A percentile compares a stretch with the other conserved stretches of the same genome.
These are phyloP conservation scores for Campylorhamphus procurvoides DNA, from an alignment of 2,113 vertebrate species.

Conservation along the genomic window DNA sequence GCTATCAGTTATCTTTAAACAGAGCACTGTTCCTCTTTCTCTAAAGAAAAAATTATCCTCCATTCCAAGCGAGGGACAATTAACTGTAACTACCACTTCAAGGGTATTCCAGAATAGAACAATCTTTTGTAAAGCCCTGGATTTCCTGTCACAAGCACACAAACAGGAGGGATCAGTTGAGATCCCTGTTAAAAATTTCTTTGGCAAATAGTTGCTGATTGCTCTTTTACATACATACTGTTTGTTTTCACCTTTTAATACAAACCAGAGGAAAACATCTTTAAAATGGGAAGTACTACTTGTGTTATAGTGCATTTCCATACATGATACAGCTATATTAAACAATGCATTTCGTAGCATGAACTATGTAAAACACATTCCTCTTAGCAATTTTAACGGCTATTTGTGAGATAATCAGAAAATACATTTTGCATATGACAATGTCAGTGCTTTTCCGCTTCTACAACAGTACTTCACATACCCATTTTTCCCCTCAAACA, in stretches of 20 bases:
- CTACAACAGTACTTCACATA: neutral
- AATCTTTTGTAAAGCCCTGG: neutral
- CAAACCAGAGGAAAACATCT: neutral
- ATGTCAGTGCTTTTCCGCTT: neutral
- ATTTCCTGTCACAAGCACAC: neutral
- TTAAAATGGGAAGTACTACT: neutral
- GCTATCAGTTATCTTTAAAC: neutral
- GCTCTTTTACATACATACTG: neutral
- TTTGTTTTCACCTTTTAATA: neutral
- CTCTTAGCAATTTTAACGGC: neutral
- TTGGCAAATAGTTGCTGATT: neutral
- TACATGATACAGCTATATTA: neutral
- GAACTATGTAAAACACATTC: neutral
- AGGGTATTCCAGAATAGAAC: neutral
- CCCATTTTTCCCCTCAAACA: neutral
- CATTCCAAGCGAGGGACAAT: neutral
- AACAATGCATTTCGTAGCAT: neutral
- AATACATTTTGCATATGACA: neutral
- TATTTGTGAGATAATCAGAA: neutral
- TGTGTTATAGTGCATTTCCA: neutral
- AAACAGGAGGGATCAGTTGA: neutral
- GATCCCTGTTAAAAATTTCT: neutral
- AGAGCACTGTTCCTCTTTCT: neutral
- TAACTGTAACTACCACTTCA: neutral
- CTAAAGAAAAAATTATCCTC: neutral